A percentile compares a stretch with the other conserved stretches of the same genome.
Conservation (phyloP, 2,888 invertebrate genomes). For the Adineta ricciae region DNA sequence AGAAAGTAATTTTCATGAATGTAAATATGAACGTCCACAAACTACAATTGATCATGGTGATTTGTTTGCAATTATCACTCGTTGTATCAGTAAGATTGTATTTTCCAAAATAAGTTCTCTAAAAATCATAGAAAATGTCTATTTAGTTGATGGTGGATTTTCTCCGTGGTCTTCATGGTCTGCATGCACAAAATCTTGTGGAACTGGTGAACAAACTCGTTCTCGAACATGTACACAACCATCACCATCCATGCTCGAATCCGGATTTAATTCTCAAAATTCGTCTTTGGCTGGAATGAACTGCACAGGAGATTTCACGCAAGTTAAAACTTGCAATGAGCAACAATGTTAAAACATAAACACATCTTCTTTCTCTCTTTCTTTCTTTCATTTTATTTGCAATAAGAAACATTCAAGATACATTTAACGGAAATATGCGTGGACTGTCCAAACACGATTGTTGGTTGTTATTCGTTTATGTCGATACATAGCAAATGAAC, state of each 20-base stretch:
- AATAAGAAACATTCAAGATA: too few relatives aligned
- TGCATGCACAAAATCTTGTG: conserved; percentile 24
- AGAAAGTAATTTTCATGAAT: background rate
- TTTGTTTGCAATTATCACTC: background rate
- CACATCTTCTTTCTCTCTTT: too few relatives aligned
- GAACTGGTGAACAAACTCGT: conserved; percentile 4
- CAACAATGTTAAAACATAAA: background rate
- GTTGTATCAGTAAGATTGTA: background rate
- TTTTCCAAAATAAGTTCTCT: background rate
- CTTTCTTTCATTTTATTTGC: too few relatives aligned
- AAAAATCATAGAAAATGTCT: background rate
- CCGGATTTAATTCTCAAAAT: background rate
- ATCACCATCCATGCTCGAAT: background rate
- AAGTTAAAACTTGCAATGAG: background rate
- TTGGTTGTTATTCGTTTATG: background rate
- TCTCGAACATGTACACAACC: conserved; percentile 26
- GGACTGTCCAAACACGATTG: background rate
- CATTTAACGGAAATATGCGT: background rate
- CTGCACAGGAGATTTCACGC: background rate
- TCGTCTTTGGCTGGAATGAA: background rate
- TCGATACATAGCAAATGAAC: background rate
- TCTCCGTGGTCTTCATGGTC: conserved; percentile 28
- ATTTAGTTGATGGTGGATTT: conserved; percentile 23
- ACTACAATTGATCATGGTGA: background rate
- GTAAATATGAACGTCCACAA: background rate